Evolutionary conservation across 1,140 invertebrate species (phyloP).

Genomic region (Drosophila melanogaster): DNA sequence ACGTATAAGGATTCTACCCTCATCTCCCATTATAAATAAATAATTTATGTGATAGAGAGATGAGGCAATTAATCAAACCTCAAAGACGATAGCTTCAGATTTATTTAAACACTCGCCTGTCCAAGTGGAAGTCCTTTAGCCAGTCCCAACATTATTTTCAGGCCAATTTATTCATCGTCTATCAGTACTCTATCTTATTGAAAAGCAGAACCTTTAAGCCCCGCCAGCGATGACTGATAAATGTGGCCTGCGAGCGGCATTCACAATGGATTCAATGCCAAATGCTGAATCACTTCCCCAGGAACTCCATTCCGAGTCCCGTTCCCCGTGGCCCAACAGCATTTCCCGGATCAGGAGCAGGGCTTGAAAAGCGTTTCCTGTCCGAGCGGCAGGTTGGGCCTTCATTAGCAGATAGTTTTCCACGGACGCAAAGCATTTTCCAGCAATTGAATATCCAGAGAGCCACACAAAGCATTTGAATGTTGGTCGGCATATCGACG

Average conservation of each 20-base stretch:
- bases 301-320: background rate
- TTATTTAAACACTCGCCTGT: constrained; percentile 9
- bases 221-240: constrained; percentile 57
- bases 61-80: constrained; percentile 24
- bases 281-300: constrained; percentile 65
- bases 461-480: constrained; percentile 69
- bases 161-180: constrained; percentile 30
- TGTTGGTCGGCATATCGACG: constrained; percentile 25
- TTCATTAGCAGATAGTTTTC: constrained; percentile 74
- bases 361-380: constrained; percentile 30
- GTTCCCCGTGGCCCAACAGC: constrained; percentile 7
- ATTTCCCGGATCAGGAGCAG: constrained; percentile 42
- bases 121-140: background rate
- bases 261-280: constrained; percentile 61
- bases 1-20: no score
- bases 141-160: constrained; percentile 1
- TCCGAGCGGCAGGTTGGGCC: constrained; percentile 26
- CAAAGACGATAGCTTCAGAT: background rate
- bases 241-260: constrained; percentile 40
- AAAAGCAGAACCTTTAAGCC: constrained; percentile 37
- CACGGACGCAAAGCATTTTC: constrained; percentile 62
- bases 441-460: constrained; percentile 71
- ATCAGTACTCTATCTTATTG: constrained; percentile 53
- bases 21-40: background rate
- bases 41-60: background rate